These are phyloP conservation scores for Anguilla anguilla DNA, from an alignment of 2,797 vertebrate species.

Conservation along the genomic window DNA sequence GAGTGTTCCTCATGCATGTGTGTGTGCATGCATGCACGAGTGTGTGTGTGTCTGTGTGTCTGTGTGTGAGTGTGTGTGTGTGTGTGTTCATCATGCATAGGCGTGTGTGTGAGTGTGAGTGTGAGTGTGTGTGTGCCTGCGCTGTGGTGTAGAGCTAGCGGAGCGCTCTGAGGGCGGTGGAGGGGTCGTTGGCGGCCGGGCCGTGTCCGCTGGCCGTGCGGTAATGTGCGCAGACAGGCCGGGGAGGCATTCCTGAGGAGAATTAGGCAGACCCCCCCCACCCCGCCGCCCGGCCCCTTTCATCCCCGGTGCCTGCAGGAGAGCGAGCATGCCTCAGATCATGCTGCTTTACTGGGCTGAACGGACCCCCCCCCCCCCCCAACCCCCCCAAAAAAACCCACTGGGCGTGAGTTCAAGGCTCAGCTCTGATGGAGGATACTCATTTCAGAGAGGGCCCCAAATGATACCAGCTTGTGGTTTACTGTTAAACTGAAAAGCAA, in stretches of 20 bases:
- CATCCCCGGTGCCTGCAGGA: constrained; percentile 35
- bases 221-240: constrained; percentile 17
- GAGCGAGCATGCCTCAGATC: constrained; percentile 41
- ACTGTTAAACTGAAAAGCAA: neutral
- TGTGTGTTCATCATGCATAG: too few relatives aligned
- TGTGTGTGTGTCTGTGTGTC: too few relatives aligned
- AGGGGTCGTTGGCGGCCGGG: too few relatives aligned
- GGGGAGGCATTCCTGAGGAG: constrained; percentile 22
- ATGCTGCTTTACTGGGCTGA: constrained; percentile 57
- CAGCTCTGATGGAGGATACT: neutral
- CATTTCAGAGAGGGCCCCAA: neutral
- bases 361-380: constrained; percentile 50
- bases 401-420: constrained; percentile 34
- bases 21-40: too few relatives aligned
- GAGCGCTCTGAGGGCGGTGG: too few relatives aligned
- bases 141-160: too few relatives aligned
- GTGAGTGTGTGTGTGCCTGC: too few relatives aligned
- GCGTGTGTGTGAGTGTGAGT: too few relatives aligned
- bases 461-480: neutral
- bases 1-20: too few relatives aligned
- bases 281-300: constrained; percentile 23
- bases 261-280: constrained; percentile 8
- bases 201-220: constrained; percentile 28
- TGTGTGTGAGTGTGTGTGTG: too few relatives aligned
- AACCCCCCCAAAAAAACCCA: constrained; percentile 24